phyloP scores from a whole-genome alignment of 2,113 vertebrate genomes.

The Pantherophis guttatus region DNA sequence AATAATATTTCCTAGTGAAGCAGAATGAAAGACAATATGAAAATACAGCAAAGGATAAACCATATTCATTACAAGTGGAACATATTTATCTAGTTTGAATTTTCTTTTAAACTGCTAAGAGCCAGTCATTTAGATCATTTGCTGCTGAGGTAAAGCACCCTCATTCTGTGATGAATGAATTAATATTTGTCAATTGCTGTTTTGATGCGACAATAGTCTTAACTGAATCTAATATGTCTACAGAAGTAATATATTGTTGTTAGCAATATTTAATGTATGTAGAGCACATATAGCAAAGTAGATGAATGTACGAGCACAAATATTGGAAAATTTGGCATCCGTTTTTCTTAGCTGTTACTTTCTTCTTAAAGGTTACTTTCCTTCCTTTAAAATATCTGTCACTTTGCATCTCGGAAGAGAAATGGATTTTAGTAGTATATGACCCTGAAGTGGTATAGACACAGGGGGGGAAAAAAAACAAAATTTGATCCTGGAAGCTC shows the following conservation, averaged over 20 bases:
- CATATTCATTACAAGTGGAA: not conserved
- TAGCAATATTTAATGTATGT: not conserved
- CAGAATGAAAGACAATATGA: not conserved
- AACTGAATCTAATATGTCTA: fast-evolving
- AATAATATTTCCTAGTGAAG: not conserved
- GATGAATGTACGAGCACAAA: not conserved
- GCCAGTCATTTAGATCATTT: not conserved
- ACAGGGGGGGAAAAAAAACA: not conserved
- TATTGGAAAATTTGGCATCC: not conserved
- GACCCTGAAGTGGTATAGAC: conserved; percentile 30
- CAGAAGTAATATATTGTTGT: fast-evolving
- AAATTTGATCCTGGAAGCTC: conserved; percentile 9
- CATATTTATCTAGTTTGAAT: not conserved
- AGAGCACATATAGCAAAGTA: fast-evolving
- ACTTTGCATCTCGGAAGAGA: conserved; percentile 16
- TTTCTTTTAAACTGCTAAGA: not conserved
- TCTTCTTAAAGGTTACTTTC: not conserved
- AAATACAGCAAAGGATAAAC: not conserved
- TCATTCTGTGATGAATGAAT: not conserved
- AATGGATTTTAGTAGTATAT: not conserved
- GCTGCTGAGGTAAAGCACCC: not conserved
- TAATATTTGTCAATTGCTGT: not conserved
- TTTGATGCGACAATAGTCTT: not conserved
- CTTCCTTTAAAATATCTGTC: conserved; percentile 10
- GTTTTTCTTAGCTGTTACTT: not conserved